phyloP scores from a whole-genome alignment of 64 coral and sea anemone genomes.

The Pocillopora verrucosa region DNA sequence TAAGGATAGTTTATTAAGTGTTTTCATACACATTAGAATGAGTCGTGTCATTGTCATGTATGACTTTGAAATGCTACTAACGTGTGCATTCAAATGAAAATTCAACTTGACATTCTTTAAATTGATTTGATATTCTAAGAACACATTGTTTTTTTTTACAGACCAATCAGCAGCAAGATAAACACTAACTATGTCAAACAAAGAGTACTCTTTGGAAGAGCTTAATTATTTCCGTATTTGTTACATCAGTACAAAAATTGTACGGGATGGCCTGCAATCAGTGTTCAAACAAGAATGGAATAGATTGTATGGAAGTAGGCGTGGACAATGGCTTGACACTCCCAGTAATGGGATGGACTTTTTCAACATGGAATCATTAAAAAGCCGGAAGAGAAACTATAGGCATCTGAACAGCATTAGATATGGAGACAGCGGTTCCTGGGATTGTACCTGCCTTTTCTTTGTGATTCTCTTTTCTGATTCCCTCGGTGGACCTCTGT shows the following conservation, averaged over 20 bases:
- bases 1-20: too few species aligned
- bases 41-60: too few species aligned
- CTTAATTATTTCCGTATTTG: conserved; percentile 53
- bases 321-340: conserved; percentile 40
- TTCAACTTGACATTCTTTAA: too few species aligned
- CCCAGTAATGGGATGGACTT: conserved; percentile 42
- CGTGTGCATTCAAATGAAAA: too few species aligned
- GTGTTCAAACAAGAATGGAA: conserved; percentile 71
- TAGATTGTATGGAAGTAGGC: background rate
- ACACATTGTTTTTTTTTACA: too few species aligned
- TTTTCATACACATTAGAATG: too few species aligned
- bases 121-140: too few species aligned
- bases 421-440: conserved; percentile 44
- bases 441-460: conserved; percentile 60
- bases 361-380: conserved; percentile 37
- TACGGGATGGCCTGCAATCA: conserved; percentile 25
- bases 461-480: conserved; percentile 58
- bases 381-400: conserved; percentile 37
- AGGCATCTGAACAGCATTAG: conserved; percentile 17
- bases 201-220: conserved; percentile 29
- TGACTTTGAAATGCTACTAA: too few species aligned
- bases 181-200: background rate
- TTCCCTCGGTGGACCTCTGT: conserved; percentile 1
- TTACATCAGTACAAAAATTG: conserved; percentile 19
- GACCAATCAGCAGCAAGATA: background rate